Base-by-base conservation (phyloP, 2,113 vertebrate genomes). In the Thinocorus orbignyianus region DNA sequence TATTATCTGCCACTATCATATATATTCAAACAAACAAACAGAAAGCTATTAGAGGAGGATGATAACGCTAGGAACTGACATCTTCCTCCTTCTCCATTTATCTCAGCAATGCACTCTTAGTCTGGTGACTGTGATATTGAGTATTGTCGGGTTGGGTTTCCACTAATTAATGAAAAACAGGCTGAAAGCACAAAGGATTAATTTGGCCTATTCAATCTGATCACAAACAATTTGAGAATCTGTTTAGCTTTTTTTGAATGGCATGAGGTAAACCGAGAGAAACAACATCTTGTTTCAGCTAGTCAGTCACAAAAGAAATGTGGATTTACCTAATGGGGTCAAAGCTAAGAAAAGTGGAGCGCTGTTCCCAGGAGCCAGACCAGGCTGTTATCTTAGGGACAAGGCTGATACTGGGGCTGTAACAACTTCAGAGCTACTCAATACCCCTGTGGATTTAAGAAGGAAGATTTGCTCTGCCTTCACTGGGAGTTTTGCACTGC, bases 151-250 rank as follows among this genome's bases (percentile, higher is more conserved):
- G 83, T 92, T 96, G 69, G 42, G 86, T 95, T 95, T 95, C 93
- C 62, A 91, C 88, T 96, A 91, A 95, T 88, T 96, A 94, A 94
- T 87, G 92, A 95, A 92, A 96, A 96, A 86, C 92, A 92, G 57
- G 61, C 95, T 92, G 86, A 61, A 95, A 95, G 83, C 88, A 96
- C 95, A 95, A 96, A 95, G 90, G 86, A 96, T 94, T 96, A 69
- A 93, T 96, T 96, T 94, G 73, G 90, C 37, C 95, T 94, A 81
- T 96, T 94, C 93, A 94, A 79, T 84, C 69, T 90, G 86, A 93
- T 96, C 80, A 74, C 80, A 92, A 95, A 95, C 93, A 88, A 92
- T 95, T 96, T 86, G 88, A 87, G 92, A 81, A 91, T 94, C 91
- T 95, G 87, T 91, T 96, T 94, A 85, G 89, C 51, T 58, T 90